Evolutionary conservation across 2,797 vertebrate species (phyloP).

Genomic region (Babyrousa celebensis): DNA sequence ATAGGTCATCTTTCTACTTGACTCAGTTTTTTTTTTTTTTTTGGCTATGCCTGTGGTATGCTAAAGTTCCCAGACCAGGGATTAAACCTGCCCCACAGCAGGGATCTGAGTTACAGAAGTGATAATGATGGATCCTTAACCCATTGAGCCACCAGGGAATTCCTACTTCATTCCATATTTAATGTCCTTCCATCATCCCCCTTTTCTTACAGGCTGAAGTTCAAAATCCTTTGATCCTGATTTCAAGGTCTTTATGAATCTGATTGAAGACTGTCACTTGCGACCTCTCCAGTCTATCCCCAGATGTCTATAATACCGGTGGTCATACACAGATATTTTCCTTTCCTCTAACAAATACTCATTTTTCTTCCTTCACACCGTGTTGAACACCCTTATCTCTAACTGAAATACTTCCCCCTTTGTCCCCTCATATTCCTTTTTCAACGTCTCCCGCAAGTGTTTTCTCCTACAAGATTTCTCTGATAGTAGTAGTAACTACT

Average conservation of each 20-base stretch:
- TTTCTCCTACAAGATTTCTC: not conserved
- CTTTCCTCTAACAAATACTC: not conserved
- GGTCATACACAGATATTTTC: not conserved
- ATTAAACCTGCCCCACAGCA: no score
- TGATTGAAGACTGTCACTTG: not conserved
- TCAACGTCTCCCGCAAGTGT: not conserved
- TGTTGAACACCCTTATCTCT: not conserved
- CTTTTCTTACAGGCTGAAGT: slow-evolving; percentile 41
- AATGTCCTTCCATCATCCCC: slow-evolving; percentile 15
- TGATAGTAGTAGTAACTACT: not conserved
- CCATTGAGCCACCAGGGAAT: no score
- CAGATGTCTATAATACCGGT: not conserved
- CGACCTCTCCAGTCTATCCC: not conserved
- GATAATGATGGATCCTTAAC: no score
- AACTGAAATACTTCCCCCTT: not conserved
- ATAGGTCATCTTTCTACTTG: not conserved
- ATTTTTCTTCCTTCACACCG: not conserved
- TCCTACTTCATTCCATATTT: slow-evolving; percentile 13
- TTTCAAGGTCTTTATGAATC: slow-evolving; percentile 9
- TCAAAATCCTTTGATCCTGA: slow-evolving; percentile 19
- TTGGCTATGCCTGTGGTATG: no score
- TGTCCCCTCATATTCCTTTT: not conserved
- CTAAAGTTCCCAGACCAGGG: no score
- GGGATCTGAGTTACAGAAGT: no score
- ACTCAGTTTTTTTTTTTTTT: not conserved